phyloP scores from a whole-genome alignment of 2,797 vertebrate species.

The Pogoniulus pusillus region DNA sequence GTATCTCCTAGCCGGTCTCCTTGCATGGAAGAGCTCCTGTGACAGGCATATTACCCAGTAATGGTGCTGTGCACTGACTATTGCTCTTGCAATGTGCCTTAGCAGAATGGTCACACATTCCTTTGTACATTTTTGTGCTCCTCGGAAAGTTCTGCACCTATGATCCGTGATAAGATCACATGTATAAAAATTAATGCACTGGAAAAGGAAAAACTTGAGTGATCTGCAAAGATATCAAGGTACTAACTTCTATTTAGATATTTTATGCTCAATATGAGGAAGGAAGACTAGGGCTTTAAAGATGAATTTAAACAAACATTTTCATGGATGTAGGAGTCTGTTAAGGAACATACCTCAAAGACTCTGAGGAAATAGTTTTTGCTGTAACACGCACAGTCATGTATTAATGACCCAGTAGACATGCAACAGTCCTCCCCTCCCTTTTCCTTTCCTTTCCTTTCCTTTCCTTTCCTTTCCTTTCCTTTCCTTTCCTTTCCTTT shows the following conservation, averaged over 20 bases:
- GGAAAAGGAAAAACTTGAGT: background rate
- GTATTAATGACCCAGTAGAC: conserved; percentile 45
- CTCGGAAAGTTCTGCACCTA: background rate
- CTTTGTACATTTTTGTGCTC: background rate
- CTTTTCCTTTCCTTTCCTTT: no score
- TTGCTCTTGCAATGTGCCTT: background rate
- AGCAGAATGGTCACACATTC: background rate
- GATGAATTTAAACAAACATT: conserved; percentile 46
- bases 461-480: background rate
- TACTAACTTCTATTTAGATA: background rate
- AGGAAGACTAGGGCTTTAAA: conserved; percentile 11
- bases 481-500: conserved; percentile 15
- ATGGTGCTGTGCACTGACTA: background rate
- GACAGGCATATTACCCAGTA: background rate
- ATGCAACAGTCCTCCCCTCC: conserved; percentile 18
- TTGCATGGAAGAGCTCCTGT: background rate
- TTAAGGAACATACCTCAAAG: conserved; percentile 47
- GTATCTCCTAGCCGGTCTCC: background rate
- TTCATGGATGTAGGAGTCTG: conserved; percentile 58
- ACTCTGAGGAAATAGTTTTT: conserved; percentile 52
- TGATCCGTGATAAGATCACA: background rate
- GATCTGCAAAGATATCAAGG: background rate
- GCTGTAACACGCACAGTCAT: conserved; percentile 54
- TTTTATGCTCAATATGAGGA: background rate
- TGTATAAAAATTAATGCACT: background rate